phyloP scores from a whole-genome alignment of 2,888 invertebrate species.

The Sarcophaga rosellei region DNA sequence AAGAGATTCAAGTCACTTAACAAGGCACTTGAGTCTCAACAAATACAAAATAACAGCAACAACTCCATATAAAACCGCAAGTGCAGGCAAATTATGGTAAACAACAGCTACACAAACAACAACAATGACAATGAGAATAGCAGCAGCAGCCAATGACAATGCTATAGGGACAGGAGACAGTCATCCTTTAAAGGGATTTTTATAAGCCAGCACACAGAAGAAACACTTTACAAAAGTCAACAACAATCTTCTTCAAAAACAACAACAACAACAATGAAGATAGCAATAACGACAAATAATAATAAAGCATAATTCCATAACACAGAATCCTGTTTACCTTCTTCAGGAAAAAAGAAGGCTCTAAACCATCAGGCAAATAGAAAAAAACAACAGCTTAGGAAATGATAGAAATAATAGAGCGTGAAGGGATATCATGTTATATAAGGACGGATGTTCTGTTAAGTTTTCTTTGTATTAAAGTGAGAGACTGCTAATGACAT shows the following conservation, averaged over 20 bases:
- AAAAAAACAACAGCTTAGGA: not conserved
- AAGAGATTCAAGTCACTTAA: conserved; percentile 58
- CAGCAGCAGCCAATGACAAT: conserved; percentile 5
- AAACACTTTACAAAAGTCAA: conserved; percentile 48
- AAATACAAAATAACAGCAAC: conserved; percentile 39
- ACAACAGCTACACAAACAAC: conserved; percentile 22
- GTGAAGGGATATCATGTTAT: too few species aligned
- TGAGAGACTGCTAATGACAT: conserved; percentile 35
- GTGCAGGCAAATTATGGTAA: conserved; percentile 54
- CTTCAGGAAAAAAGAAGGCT: not conserved
- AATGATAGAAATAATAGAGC: too few species aligned
- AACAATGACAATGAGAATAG: conserved; percentile 9
- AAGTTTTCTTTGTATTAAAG: too few species aligned
- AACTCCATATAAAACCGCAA: conserved; percentile 45
- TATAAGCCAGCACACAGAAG: not conserved
- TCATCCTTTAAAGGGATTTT: not conserved
- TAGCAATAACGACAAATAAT: conserved; percentile 21
- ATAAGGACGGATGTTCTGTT: too few species aligned
- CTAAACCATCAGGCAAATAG: not conserved
- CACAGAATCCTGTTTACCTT: conserved; percentile 31
- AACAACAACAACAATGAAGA: not conserved
- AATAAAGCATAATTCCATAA: conserved; percentile 43
- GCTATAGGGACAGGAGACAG: conserved; percentile 17
- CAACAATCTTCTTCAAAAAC: conserved; percentile 52
- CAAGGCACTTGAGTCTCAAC: conserved; percentile 60